These are phyloP conservation scores for Melanotaenia trifasciata DNA, from an alignment of 2,797 vertebrate genomes.

Conservation along the genomic window DNA sequence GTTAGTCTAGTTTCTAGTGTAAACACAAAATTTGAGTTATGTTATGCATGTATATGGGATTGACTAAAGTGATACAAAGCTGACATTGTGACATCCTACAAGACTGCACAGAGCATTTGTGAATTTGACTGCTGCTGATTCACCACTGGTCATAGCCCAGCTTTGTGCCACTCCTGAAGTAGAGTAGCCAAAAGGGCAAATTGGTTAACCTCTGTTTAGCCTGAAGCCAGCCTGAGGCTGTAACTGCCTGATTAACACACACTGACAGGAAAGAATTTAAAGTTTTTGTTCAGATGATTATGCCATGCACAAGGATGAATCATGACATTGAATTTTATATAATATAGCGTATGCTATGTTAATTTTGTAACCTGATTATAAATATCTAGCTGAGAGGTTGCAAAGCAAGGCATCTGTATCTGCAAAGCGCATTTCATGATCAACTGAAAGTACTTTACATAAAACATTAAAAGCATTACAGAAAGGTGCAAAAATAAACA, in stretches of 20 bases:
- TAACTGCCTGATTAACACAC: constrained; percentile 41
- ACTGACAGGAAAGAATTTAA: constrained; percentile 28
- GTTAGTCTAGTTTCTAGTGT: not conserved
- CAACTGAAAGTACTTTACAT: too few species aligned
- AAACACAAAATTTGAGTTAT: not conserved
- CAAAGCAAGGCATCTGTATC: too few species aligned
- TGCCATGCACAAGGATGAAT: constrained; percentile 26
- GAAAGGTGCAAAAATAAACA: too few species aligned
- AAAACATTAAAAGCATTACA: too few species aligned
- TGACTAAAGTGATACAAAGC: not conserved
- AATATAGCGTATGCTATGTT: not conserved
- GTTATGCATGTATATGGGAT: not conserved
- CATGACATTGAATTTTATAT: not conserved
- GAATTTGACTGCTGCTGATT: constrained; percentile 58
- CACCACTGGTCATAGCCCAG: constrained; percentile 51
- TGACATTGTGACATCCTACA: constrained; percentile 32
- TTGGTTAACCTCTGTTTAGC: constrained; percentile 60
- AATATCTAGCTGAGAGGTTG: not conserved
- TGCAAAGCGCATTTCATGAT: too few species aligned
- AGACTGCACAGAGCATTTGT: constrained; percentile 29
- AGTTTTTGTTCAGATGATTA: constrained; percentile 36
- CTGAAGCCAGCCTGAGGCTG: constrained; percentile 54
- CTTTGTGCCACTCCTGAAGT: constrained; percentile 42
- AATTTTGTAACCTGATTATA: constrained; percentile 3
- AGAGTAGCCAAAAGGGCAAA: constrained; percentile 57